Evolutionary conservation across 1,140 invertebrate genomes (phyloP).

Genomic region (Tetramorium parvispinum): DNA sequence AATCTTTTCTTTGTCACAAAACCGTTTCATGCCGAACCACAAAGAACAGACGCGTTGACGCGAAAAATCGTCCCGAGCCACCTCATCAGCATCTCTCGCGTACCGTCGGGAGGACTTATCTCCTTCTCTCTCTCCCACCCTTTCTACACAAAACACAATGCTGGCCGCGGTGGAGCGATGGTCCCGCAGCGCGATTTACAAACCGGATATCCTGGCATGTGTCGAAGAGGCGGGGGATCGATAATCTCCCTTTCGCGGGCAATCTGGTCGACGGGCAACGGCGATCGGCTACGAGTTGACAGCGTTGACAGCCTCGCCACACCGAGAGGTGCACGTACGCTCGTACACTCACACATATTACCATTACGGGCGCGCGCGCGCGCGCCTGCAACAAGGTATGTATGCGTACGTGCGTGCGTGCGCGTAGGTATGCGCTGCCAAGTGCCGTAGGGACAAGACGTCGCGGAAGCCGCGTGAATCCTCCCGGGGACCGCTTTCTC

Average conservation of each 20-base stretch:
- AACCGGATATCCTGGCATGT: slow-evolving; percentile 38
- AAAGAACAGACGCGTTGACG: slow-evolving; percentile 7
- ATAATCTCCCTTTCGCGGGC: slow-evolving; percentile 12
- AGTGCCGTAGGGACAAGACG: neutral
- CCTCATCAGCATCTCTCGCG: slow-evolving; percentile 37
- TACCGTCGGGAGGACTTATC: slow-evolving; percentile 8
- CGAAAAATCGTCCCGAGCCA: slow-evolving; percentile 23
- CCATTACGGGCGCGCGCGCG: too few species aligned
- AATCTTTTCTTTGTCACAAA: neutral
- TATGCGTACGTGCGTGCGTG: neutral
- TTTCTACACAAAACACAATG: slow-evolving; percentile 44
- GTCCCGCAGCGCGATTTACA: slow-evolving; percentile 18
- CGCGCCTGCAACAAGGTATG: neutral
- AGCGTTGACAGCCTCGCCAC: slow-evolving; percentile 43
- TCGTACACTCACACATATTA: neutral
- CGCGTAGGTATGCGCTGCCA: neutral
- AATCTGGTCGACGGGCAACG: neutral
- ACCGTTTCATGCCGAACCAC: neutral
- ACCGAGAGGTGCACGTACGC: neutral
- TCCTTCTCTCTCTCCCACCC: slow-evolving; percentile 1
- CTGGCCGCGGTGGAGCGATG: neutral
- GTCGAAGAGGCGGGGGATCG: slow-evolving; percentile 5
- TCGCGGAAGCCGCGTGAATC: neutral
- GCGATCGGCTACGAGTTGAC: slow-evolving; percentile 35
- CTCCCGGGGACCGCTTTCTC: too few species aligned